A percentile compares a stretch with the other conserved stretches of the same genome.
phyloP scores from a whole-genome alignment of 2,797 vertebrate species.

The Crocodylus rhombifer region DNA sequence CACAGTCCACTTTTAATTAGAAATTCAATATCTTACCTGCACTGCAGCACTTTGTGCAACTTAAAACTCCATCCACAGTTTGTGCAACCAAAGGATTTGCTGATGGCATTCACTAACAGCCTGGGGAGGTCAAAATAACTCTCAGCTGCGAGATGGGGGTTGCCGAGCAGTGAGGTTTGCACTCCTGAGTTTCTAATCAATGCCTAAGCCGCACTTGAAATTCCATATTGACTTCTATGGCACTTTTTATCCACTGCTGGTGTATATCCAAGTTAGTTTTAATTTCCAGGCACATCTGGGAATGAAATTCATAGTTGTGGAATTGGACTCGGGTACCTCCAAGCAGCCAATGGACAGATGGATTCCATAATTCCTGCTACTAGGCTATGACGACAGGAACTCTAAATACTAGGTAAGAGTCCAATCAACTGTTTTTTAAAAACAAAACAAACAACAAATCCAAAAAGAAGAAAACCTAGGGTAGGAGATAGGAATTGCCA shows the following conservation, averaged over 20 bases:
- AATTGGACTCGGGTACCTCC: not conserved
- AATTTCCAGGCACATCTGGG: not conserved
- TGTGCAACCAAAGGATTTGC: not conserved
- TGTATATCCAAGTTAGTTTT: not conserved
- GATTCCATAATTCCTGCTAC: not conserved
- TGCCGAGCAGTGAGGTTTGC: not conserved
- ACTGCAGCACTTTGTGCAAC: not conserved
- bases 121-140: not conserved
- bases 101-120: not conserved
- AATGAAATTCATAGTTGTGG: not conserved
- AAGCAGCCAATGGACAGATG: not conserved
- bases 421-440: not conserved
- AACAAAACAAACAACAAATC: not conserved
- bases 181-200: not conserved
- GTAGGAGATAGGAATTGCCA: not conserved
- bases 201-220: not conserved
- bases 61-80: not conserved
- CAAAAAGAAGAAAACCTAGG: not conserved
- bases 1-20: too few species aligned
- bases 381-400: not conserved
- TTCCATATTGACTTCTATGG: not conserved
- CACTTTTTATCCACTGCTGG: not conserved
- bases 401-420: not conserved
- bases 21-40: too few species aligned
- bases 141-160: not conserved